Percentiles rank a stretch among this genome's conserved stretches.
These are phyloP conservation scores for Actenoides lindsayi DNA, from an alignment of 2,113 vertebrate genomes.

Conservation along the genomic window DNA sequence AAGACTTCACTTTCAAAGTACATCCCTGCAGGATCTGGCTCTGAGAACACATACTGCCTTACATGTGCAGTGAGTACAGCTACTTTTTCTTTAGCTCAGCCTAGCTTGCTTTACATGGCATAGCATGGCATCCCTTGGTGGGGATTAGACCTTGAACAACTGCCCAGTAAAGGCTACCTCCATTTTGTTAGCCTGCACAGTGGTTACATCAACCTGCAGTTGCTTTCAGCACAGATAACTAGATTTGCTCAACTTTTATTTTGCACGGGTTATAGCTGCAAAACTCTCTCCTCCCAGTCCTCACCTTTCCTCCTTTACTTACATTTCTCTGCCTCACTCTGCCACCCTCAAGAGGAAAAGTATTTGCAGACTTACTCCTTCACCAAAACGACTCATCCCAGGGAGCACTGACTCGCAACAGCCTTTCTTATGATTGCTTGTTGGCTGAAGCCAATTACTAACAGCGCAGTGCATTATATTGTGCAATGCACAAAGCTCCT, in stretches of 20 bases:
- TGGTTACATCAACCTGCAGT: background rate
- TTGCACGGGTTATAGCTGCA: background rate
- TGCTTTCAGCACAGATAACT: background rate
- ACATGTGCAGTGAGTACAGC: rapidly evolving
- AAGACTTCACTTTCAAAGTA: background rate
- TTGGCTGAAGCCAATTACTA: background rate
- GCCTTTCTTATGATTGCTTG: slow-evolving; percentile 11
- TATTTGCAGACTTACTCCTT: background rate
- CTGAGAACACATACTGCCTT: background rate
- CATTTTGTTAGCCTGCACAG: background rate
- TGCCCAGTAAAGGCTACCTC: background rate
- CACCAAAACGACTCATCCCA: slow-evolving; percentile 28
- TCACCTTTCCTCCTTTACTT: background rate
- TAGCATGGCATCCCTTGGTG: background rate
- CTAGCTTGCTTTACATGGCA: background rate
- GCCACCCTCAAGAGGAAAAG: slow-evolving; percentile 15
- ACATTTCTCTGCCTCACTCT: background rate
- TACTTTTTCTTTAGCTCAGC: background rate
- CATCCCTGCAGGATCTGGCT: background rate
- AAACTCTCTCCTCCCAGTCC: background rate
- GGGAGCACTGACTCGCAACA: background rate
- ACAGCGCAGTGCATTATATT: background rate
- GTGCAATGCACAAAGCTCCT: background rate
- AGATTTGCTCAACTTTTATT: background rate
- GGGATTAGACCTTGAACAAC: background rate